These are phyloP conservation scores for Amazona ochrocephala DNA, from an alignment of 2,797 vertebrate species.

Conservation along the genomic window DNA sequence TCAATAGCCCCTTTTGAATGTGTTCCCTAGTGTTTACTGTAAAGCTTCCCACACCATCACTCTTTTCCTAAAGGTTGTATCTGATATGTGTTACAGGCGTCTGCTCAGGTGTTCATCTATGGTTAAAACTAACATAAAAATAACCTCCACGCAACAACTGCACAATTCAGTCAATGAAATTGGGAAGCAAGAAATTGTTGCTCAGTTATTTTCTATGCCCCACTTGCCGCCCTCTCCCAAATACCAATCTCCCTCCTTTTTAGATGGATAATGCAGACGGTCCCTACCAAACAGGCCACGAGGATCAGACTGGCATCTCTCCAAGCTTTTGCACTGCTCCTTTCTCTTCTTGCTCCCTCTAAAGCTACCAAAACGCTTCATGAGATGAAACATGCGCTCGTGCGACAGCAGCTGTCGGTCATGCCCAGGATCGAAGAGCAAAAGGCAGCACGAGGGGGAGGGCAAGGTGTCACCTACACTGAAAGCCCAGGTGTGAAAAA, in stretches of 20 bases:
- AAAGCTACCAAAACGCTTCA: slow-evolving; percentile 96
- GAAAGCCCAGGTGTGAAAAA: background rate
- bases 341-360: slow-evolving; percentile 90
- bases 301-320: slow-evolving; percentile 86
- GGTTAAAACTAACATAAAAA: background rate
- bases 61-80: background rate
- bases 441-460: background rate
- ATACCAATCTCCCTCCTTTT: background rate
- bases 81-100: background rate
- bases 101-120: background rate
- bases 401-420: slow-evolving; percentile 67
- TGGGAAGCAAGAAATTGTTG: background rate
- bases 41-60: background rate
- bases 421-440: slow-evolving; percentile 69
- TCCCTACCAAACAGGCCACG: slow-evolving; percentile 87
- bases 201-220: background rate
- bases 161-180: rapidly evolving
- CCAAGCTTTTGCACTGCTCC: slow-evolving; percentile 83
- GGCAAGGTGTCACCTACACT: background rate
- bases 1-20: background rate
- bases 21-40: background rate
- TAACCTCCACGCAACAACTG: rapidly evolving
- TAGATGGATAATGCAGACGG: rapidly evolving
- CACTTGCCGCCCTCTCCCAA: background rate
- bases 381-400: slow-evolving; percentile 75